Evolutionary conservation across 2,113 vertebrate species (phyloP), one percentile per base, ranked within the genome.

Genomic region (Arizona elegans): DNA sequence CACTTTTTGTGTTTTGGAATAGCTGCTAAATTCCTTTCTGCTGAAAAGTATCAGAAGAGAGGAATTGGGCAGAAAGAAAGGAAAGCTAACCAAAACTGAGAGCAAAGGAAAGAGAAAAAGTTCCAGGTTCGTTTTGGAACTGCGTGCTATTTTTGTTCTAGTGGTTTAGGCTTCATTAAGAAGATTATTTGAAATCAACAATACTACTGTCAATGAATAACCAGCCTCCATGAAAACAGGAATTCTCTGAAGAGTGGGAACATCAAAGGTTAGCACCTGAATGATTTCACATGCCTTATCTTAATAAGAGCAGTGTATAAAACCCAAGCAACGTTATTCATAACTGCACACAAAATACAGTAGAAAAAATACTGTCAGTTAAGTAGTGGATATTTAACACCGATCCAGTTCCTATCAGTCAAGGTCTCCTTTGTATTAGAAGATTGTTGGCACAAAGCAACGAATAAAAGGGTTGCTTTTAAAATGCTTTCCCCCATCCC

Each of bases 381-480:
- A 96, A 90, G 95, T 97, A 97, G 96, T 97, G 43, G 97, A 97
- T 96, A 97, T 92, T 96, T 96, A 96, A 97, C 96, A 95, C 94
- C 93, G 0, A 26, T 59, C 89, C 56, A 94, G 91, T 90, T 97
- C 96, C 96, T 95, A 97, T 95, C 94, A 87, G 91, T 96, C 95
- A 96, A 92, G 88, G 23, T 91, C 91, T 93, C 94, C 91, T 56
- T 96, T 94, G 93, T 89, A 93, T 94, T 95, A 89, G 94, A 93
- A 90, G 17, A 88, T 93, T 97, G 97, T 97, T 98, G 98, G 98
- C 98, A 98, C 93, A 97, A 97, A 97, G 97, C 97, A 97, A 95
- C 96, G 97, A 98, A 97, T 97, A 97, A 98, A 97, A 98, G 97
- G 96, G 97, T 97, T 96, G 96, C 96, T 97, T 98, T 98, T 98